phyloP scores from a whole-genome alignment of 2,888 invertebrate genomes.

The Myopa tessellatipennis region DNA sequence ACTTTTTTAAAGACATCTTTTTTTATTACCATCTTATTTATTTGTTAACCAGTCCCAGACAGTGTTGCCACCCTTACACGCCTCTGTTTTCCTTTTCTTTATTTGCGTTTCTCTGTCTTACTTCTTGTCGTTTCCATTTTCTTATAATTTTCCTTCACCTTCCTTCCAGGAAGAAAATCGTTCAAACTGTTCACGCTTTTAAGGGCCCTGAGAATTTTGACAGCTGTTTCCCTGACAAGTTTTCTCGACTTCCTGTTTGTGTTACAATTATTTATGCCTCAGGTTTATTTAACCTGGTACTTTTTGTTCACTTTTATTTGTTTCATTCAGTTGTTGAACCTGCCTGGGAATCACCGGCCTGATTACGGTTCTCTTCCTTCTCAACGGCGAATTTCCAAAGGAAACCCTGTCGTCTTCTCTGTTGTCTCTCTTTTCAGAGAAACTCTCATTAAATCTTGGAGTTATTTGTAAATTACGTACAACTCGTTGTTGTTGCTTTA shows the following conservation, averaged over 20 bases:
- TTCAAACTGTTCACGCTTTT: background rate
- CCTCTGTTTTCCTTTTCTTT: background rate
- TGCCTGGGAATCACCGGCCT: no score
- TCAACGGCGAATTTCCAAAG: no score
- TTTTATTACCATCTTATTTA: background rate
- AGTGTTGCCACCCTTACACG: background rate
- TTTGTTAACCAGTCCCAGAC: background rate
- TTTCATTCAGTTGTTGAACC: background rate
- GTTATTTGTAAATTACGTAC: no score
- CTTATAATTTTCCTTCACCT: background rate
- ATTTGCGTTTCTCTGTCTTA: background rate
- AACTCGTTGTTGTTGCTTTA: no score
- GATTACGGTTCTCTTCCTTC: no score
- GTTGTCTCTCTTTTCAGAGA: no score
- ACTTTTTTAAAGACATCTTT: background rate
- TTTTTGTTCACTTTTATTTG: background rate
- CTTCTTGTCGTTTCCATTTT: background rate
- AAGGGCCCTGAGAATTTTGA: constrained; percentile 12
- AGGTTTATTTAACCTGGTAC: constrained; percentile 5
- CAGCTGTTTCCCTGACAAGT: constrained; percentile 19
- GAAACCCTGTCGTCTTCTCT: no score
- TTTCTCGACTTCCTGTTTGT: constrained; percentile 16
- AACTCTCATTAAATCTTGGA: no score
- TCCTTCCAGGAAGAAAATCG: background rate
- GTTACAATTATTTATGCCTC: constrained; percentile 27